These are phyloP conservation scores for Leptosomus discolor DNA, from an alignment of 2,113 vertebrate genomes.

Conservation along the genomic window DNA sequence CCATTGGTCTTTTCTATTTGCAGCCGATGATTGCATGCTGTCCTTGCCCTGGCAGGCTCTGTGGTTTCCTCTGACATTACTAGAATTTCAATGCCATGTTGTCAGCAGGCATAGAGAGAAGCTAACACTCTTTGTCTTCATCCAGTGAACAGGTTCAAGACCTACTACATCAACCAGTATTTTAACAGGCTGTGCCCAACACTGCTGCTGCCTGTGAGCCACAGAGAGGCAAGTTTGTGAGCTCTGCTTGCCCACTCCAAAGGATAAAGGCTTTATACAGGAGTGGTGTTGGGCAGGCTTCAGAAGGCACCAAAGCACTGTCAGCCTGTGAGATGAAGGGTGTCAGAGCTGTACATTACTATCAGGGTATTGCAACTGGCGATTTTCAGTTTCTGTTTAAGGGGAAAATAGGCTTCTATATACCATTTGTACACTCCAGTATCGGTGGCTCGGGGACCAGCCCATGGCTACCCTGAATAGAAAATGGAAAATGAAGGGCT, in stretches of 20 bases:
- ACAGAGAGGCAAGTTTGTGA: neutral
- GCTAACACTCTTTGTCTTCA: neutral
- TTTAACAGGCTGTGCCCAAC: neutral
- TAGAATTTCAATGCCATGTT: neutral
- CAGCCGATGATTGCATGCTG: accelerated
- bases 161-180: neutral
- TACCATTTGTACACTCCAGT: neutral
- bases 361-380: neutral
- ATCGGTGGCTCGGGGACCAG: neutral
- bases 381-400: neutral
- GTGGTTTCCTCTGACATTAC: neutral
- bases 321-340: neutral
- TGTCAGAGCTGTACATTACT: neutral
- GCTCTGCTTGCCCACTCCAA: neutral
- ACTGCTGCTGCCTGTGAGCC: neutral
- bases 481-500: neutral
- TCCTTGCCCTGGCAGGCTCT: neutral
- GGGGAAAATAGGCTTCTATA: neutral
- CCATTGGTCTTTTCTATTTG: neutral
- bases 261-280: neutral
- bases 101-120: neutral
- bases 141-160: neutral
- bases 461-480: neutral
- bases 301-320: neutral
- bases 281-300: neutral